These are phyloP conservation scores for Pseudochirops cupreus DNA, from an alignment of 2,797 vertebrate species.

Conservation along the genomic window DNA sequence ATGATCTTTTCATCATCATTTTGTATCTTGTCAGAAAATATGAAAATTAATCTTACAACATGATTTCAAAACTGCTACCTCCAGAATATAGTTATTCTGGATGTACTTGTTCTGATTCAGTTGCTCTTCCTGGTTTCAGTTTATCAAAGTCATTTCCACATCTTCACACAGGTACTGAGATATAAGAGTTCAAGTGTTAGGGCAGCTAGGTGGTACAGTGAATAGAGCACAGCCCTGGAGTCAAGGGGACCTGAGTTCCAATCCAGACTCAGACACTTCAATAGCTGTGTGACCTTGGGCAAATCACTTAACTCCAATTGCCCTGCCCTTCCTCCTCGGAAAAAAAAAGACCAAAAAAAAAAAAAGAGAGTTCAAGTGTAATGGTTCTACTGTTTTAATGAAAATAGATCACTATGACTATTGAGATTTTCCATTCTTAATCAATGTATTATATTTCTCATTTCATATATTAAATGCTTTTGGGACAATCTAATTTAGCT, in stretches of 20 bases:
- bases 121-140: background rate
- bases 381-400: background rate
- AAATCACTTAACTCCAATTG: too few relatives aligned
- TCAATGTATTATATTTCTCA: background rate
- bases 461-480: background rate
- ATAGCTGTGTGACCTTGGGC: too few relatives aligned
- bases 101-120: background rate
- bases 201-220: too few relatives aligned
- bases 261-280: too few relatives aligned
- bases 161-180: background rate
- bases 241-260: too few relatives aligned
- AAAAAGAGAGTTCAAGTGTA: background rate
- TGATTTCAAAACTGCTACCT: background rate
- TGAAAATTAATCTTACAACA: background rate
- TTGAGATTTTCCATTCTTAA: background rate
- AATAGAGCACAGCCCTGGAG: too few relatives aligned
- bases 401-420: background rate
- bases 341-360: too few relatives aligned
- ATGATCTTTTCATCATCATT: background rate
- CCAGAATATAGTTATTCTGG: background rate
- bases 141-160: background rate
- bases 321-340: too few relatives aligned
- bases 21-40: background rate
- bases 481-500: too few relatives aligned
- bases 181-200: background rate